Evolutionary conservation across 2,888 invertebrate genomes (phyloP).

Genomic region (Campaea margaritaria): DNA sequence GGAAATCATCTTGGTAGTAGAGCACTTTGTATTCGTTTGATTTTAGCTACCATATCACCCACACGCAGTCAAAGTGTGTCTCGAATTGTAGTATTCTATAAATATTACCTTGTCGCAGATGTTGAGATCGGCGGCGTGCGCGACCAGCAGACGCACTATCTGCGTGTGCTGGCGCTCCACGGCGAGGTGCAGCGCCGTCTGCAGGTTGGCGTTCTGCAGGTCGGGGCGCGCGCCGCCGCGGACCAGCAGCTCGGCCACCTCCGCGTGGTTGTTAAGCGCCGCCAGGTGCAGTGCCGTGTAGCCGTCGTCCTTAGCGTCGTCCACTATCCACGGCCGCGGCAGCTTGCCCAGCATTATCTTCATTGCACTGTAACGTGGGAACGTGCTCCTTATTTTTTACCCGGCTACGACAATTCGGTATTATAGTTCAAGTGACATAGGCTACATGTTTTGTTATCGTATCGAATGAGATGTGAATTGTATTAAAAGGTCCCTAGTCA

Average conservation of each 20-base stretch:
- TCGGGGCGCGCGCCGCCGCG: constrained; percentile 97
- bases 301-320: constrained; percentile 99
- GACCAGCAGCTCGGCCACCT: constrained; percentile 96
- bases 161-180: constrained; percentile 99
- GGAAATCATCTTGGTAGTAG: too few relatives aligned
- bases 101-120: constrained; percentile 97
- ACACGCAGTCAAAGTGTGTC: too few relatives aligned
- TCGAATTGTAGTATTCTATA: too few relatives aligned
- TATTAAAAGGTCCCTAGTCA: too few relatives aligned
- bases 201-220: constrained; percentile 97
- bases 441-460: too few relatives aligned
- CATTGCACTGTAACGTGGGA: constrained; percentile 92
- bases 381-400: too few relatives aligned
- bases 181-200: constrained; percentile 96
- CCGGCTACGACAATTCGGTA: too few relatives aligned
- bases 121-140: constrained; percentile 97
- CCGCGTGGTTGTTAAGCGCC: constrained; percentile 98
- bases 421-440: too few relatives aligned
- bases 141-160: constrained; percentile 96
- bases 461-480: too few relatives aligned
- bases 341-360: constrained; percentile 96
- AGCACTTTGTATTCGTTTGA: too few relatives aligned
- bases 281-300: constrained; percentile 98
- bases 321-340: constrained; percentile 98
- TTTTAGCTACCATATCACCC: too few relatives aligned